phyloP scores from a whole-genome alignment of 2,797 vertebrate genomes.

The Allobates femoralis region DNA sequence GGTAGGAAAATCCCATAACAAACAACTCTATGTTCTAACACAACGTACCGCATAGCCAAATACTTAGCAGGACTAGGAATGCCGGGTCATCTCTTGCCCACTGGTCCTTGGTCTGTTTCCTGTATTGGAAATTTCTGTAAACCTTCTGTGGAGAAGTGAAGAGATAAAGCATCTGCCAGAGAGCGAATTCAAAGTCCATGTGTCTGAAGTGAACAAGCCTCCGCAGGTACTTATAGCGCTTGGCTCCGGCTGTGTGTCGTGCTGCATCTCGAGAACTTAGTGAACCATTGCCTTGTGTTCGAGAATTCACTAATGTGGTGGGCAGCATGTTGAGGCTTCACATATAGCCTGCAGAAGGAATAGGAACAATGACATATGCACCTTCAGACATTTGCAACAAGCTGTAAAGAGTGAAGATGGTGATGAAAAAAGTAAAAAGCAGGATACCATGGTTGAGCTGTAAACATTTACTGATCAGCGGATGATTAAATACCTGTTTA shows the following conservation, averaged over 20 bases:
- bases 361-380: not conserved
- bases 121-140: constrained; percentile 98
- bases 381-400: not conserved
- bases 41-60: constrained; percentile 93
- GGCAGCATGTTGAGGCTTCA: constrained; percentile 84
- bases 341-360: constrained; percentile 19
- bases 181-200: constrained; percentile 97
- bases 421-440: too few relatives aligned
- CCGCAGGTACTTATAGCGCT: constrained; percentile 96
- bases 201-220: constrained; percentile 89
- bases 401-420: not conserved
- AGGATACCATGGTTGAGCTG: too few relatives aligned
- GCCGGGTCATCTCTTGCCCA: constrained; percentile 97
- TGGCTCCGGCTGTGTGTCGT: constrained; percentile 91
- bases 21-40: not conserved
- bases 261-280: constrained; percentile 83
- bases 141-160: constrained; percentile 96
- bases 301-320: constrained; percentile 76
- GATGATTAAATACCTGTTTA: too few relatives aligned
- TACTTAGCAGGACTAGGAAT: constrained; percentile 91
- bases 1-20: too few relatives aligned
- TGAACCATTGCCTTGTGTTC: constrained; percentile 79
- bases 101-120: constrained; percentile 98
- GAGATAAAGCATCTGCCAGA: constrained; percentile 98
- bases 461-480: too few relatives aligned